Evolutionary conservation across 1,140 invertebrate genomes (phyloP).

Genomic region (Brachionus angularis): DNA sequence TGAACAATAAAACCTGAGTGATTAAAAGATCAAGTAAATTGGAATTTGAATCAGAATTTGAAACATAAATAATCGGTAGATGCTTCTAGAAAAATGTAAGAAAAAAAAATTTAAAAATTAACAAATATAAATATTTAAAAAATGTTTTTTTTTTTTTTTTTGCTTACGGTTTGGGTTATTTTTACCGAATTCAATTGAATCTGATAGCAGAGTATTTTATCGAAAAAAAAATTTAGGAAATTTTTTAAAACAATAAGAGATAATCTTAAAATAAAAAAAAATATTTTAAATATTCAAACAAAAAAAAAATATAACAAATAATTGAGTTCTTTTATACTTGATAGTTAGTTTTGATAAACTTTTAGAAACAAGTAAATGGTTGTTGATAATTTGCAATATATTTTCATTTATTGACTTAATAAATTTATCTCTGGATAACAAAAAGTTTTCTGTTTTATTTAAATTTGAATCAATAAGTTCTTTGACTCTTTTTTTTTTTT

Average conservation of each 20-base stretch:
- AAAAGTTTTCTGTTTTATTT: too few relatives aligned
- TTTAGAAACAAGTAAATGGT: background rate
- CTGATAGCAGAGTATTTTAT: slow-evolving; percentile 20
- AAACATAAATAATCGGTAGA: slow-evolving; percentile 1
- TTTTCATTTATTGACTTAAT: too few relatives aligned
- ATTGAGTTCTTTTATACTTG: too few relatives aligned
- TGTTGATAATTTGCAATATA: too few relatives aligned
- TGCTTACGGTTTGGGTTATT: background rate
- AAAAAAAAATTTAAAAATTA: background rate
- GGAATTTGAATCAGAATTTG: background rate
- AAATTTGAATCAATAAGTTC: too few relatives aligned
- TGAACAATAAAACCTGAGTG: slow-evolving; percentile 1
- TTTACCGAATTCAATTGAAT: background rate
- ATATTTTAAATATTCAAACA: background rate
- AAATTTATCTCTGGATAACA: too few relatives aligned
- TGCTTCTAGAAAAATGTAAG: slow-evolving; percentile 12
- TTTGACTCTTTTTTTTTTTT: too few relatives aligned
- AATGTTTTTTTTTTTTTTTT: background rate
- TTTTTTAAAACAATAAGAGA: background rate
- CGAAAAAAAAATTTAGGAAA: background rate
- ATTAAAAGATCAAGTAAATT: slow-evolving; percentile 2
- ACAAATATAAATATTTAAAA: background rate
- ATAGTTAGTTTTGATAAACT: background rate
- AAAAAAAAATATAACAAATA: background rate
- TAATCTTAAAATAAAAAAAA: slow-evolving; percentile 6